A percentile compares a stretch with the other conserved stretches of the same genome.
Conservation (phyloP, 1,140 invertebrate species). For the Globodera ellingtonae region DNA sequence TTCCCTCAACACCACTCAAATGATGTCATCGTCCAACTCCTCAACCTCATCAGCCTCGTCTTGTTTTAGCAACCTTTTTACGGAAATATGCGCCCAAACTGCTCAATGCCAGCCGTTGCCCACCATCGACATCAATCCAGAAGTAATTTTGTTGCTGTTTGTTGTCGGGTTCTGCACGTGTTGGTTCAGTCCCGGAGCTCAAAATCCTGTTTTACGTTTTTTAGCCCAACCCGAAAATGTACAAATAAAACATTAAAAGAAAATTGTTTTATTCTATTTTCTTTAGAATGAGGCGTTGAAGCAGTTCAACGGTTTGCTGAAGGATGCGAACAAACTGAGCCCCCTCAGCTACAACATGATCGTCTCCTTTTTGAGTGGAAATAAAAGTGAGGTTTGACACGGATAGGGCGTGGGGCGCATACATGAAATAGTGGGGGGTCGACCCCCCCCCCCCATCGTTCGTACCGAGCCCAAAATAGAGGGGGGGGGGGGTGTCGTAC, state of each 20-base stretch:
- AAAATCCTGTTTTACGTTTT: slow-evolving; percentile 1
- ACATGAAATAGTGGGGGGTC: too few species aligned
- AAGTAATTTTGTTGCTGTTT: too few species aligned
- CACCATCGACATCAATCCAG: neutral
- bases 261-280: neutral
- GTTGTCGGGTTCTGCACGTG: too few species aligned
- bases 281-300: slow-evolving; percentile 15
- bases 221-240: neutral
- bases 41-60: neutral
- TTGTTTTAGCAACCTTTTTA: slow-evolving; percentile 9
- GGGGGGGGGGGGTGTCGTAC: too few species aligned
- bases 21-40: neutral
- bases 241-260: neutral
- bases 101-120: neutral
- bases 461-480: too few species aligned
- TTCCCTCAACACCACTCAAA: neutral
- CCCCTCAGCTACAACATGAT: slow-evolving; percentile 34
- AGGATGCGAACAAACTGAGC: slow-evolving; percentile 34
- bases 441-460: too few species aligned
- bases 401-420: neutral
- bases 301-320: slow-evolving; percentile 35
- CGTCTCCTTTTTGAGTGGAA: slow-evolving; percentile 31
- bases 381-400: slow-evolving; percentile 23
- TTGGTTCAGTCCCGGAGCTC: too few species aligned
- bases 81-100: neutral